Base-by-base conservation (phyloP, 2,113 vertebrate genomes). In the Sylvilagus bachmani region DNA sequence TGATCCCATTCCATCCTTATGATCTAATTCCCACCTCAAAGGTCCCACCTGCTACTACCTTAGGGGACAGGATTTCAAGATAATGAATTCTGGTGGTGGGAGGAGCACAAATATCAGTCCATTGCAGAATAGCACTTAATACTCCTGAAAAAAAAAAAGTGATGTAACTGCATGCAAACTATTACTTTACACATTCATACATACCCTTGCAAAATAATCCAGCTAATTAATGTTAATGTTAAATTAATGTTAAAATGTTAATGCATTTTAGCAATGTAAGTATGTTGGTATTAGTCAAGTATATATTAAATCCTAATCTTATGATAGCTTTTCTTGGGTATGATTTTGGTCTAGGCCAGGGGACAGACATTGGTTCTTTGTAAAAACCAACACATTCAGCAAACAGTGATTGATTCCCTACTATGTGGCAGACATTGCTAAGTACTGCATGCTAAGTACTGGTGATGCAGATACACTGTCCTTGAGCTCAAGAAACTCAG, bases 241-340 rank as follows among this genome's bases (percentile, higher is more conserved):
- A 44, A 44, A 44, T 44, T 44, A 44, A 44, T 44, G 44, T 6
- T 44, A 44, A 44, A 74, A 93, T 67, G 83, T 71, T 38, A 84
- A 81, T 88, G 44, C 61, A 3, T 69, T 91, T 84, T 66, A 73
- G 33, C 64, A 69, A 73, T 69, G 27, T 2, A 84, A 73, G 3
- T 64, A 31, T 51, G 11, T 58, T 13, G 8, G 13, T 66, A 67
- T 44, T 84, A 49, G 24, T 81, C 88, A 80, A 79, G 70, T 64
- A 85, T 64, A 85, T 81, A 62, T 91, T 85, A 77, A 82, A 64
- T 69, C 62, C n/a, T 73, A 86, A 90, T 92, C 86, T 38, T 78
- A 29, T 1, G 13, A 62, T 10, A 55, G 49, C 31, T 78, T 94
- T 85, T 93, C 74, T 55, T 69, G 5, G 33, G 19, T 75, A 38